Conservation (phyloP, 2,888 invertebrate genomes). For the Synanthedon andrenaeformis region DNA sequence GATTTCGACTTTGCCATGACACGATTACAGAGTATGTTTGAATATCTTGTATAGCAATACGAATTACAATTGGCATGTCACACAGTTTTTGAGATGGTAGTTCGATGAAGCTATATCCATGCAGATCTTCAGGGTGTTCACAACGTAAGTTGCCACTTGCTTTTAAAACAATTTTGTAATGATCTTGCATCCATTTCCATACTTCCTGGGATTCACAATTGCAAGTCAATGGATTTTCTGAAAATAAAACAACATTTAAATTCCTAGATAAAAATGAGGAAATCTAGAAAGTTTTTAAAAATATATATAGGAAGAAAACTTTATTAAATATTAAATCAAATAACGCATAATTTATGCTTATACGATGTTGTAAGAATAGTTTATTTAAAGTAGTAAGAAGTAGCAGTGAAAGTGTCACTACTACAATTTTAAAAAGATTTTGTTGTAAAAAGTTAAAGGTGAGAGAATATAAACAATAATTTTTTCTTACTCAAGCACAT, state of each 20-base stretch:
- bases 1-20: constrained; percentile 91
- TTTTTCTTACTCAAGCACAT: too few relatives aligned
- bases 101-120: constrained; percentile 81
- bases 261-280: not conserved
- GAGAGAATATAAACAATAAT: too few relatives aligned
- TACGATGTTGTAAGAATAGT: too few relatives aligned
- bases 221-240: constrained; percentile 91
- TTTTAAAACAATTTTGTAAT: constrained; percentile 79
- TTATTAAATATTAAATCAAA: too few relatives aligned
- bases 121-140: constrained; percentile 85
- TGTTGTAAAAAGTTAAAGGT: too few relatives aligned
- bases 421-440: too few relatives aligned
- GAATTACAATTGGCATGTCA: constrained; percentile 83
- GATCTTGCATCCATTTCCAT: constrained; percentile 93
- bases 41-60: constrained; percentile 88
- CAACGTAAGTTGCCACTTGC: constrained; percentile 77
- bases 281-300: not conserved
- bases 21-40: constrained; percentile 88
- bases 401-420: too few relatives aligned
- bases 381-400: not conserved
- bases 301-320: not conserved
- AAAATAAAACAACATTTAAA: constrained; percentile 9
- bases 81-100: constrained; percentile 86
- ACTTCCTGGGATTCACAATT: constrained; percentile 91
- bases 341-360: too few relatives aligned